Base-by-base conservation (phyloP, 2,113 vertebrate genomes). In the Saguinus midas region DNA sequence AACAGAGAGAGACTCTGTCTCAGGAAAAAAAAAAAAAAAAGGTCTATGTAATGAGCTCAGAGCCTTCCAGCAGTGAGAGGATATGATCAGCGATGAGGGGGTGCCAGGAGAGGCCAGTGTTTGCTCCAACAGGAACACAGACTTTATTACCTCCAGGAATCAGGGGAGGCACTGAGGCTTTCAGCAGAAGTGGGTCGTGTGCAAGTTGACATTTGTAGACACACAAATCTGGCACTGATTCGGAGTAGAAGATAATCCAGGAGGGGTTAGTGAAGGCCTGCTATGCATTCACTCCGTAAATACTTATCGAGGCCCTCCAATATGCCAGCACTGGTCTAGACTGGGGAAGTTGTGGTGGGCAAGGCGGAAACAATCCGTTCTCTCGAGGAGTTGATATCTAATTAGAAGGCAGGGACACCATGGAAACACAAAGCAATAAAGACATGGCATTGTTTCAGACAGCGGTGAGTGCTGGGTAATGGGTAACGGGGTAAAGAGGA, bases 41-140 rank as follows among this genome's bases (percentile, higher is more conserved):
- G 9, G 18, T 48, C 18, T 84, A 17, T 1, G 5, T 27, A 45
- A 48, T 35, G 37, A 84, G 40, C n/a, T 55, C 5, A 16, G n/a
- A 86, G 29, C n/a, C 13, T 43, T 64, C n/a, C 25, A 50, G 48
- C 35, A 16, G 1, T 32, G 29, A 72, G 27, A n/a, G 9, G 43
- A 1, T 16, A 45, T 43, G 83, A 18, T n/a, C 10, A 0, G 17
- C 25, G 73, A 58, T 0, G 1, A 35, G 20, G 17, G 12, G 25
- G 10, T 37, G n/a, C n/a, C 25, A 32, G 78, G 20, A 27, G 29
- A n/a, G 58, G 29, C 35, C 61, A 20, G 18, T 10, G 3, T 29
- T 2, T 29, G 3, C 29, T 68, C 32, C 5, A 9, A 64, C 14
- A 72, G 61, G 25, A 43, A 6, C 17, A 25, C 1, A 12, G 86